Conservation (phyloP, 2,797 vertebrate species). For the Myripristis jacobus region DNA sequence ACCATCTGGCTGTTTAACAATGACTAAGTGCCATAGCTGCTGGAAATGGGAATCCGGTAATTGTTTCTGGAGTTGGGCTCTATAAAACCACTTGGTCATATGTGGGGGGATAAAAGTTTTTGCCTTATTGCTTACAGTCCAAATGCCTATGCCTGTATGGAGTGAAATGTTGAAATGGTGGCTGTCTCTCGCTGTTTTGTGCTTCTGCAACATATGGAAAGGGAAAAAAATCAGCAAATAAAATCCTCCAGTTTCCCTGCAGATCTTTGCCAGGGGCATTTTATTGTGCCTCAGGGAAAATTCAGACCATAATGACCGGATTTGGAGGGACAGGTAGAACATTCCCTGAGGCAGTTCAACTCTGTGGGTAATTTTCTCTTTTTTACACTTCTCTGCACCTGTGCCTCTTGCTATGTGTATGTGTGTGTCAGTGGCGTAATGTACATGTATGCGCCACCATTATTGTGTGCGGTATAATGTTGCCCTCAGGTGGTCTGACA, state of each 20-base stretch:
- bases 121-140: not conserved
- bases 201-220: conserved; percentile 10
- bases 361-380: not conserved
- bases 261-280: conserved; percentile 5
- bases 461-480: conserved; percentile 38
- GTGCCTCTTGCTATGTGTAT: conserved; percentile 13
- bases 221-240: not conserved
- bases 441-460: not conserved
- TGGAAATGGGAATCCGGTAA: conserved; percentile 5
- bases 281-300: conserved; percentile 25
- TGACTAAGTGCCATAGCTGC: conserved; percentile 32
- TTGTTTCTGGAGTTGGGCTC: conserved; percentile 6
- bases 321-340: conserved; percentile 39
- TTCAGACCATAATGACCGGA: conserved; percentile 26
- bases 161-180: not conserved
- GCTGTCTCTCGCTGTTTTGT: conserved; percentile 3
- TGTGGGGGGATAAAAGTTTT: conserved; percentile 10
- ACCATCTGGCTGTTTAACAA: conserved; percentile 44
- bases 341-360: conserved; percentile 43
- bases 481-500: conserved; percentile 71
- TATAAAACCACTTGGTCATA: conserved; percentile 20
- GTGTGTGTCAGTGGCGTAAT: not conserved
- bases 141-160: not conserved
- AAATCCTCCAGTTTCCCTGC: not conserved
- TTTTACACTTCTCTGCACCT: conserved; percentile 5